Evolutionary conservation across 92 coral and sea anemone genomes (phyloP).

Genomic region (Paragorgia papillata): DNA sequence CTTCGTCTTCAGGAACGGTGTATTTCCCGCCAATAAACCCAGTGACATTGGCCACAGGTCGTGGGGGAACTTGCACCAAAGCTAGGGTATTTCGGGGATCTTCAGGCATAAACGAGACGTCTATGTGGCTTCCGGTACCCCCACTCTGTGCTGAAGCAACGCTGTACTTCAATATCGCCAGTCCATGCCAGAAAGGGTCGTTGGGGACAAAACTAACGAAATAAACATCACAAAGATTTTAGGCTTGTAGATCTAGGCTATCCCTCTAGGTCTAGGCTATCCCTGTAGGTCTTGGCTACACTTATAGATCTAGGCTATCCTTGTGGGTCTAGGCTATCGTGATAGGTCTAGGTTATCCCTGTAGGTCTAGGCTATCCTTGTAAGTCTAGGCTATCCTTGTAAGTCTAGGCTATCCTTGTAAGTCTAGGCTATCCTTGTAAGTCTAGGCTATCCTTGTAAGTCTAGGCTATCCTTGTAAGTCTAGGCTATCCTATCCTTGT

Average conservation of each 20-base stretch:
- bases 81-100: conserved; percentile 27
- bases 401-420: too few species aligned
- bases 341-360: too few species aligned
- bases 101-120: conserved; percentile 23
- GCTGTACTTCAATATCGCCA: conserved; percentile 21
- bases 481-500: too few species aligned
- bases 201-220: neutral
- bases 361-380: too few species aligned
- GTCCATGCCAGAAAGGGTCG: conserved; percentile 37
- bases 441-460: too few species aligned
- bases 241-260: neutral
- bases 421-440: too few species aligned
- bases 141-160: conserved; percentile 7
- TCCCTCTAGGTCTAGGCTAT: too few species aligned
- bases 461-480: too few species aligned
- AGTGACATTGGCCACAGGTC: conserved; percentile 19
- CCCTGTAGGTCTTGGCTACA: too few species aligned
- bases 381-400: too few species aligned
- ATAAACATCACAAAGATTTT: neutral
- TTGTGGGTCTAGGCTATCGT: too few species aligned
- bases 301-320: too few species aligned
- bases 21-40: neutral
- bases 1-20: conserved; percentile 19
- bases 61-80: conserved; percentile 7
- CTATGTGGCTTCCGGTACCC: conserved; percentile 1